These are phyloP conservation scores for Anneissia japonica DNA, from an alignment of 35 echinoderm and acorn worm genomes.

Conservation along the genomic window DNA sequence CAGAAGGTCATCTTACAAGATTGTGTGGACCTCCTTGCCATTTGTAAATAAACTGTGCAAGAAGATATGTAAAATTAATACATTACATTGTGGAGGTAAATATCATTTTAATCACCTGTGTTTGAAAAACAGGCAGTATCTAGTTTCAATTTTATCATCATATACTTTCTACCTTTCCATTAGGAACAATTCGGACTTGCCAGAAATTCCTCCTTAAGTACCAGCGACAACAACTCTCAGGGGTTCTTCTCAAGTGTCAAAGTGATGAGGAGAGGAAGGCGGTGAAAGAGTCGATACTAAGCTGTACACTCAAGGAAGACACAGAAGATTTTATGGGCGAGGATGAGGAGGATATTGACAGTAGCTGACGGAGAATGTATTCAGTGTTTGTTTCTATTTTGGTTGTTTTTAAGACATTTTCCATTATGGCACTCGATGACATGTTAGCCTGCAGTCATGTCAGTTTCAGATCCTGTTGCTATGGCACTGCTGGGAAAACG, in stretches of 20 bases:
- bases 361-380: no score
- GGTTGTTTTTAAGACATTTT: no score
- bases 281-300: background rate
- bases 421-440: no score
- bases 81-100: conserved; percentile 56
- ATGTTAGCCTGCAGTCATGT: no score
- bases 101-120: background rate
- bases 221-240: conserved; percentile 40
- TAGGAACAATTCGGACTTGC: conserved; percentile 64
- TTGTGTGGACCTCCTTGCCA: conserved; percentile 40
- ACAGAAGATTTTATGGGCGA: background rate
- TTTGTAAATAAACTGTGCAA: conserved; percentile 43
- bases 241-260: conserved; percentile 50
- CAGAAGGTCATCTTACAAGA: conserved; percentile 25
- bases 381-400: no score
- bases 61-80: conserved; percentile 3
- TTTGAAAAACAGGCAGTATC: no score
- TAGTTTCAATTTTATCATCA: background rate
- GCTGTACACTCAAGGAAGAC: background rate
- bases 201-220: conserved; percentile 69
- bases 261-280: conserved; percentile 6
- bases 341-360: background rate
- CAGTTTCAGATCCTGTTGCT: no score
- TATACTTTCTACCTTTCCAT: background rate
- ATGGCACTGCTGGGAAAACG: no score